Base-by-base conservation (phyloP, 2,797 vertebrate genomes). In the Glossophaga mutica region DNA sequence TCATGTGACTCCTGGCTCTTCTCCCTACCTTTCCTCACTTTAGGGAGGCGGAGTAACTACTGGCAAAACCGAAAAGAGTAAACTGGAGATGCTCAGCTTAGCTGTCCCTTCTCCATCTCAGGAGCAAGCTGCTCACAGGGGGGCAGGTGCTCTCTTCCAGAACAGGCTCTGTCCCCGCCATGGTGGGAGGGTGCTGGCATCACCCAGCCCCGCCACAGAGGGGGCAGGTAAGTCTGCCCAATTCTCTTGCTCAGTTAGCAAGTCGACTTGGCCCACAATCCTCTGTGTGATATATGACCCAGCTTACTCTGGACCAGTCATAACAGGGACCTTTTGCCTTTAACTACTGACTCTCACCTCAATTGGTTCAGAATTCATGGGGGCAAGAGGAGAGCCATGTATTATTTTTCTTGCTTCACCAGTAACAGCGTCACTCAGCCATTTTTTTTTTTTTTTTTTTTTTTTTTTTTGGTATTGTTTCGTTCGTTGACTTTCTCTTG, bases 391-490 rank as follows among this genome's bases (percentile, higher is more conserved):
- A 44, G 26, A 29, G 16, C 6, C 68, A 8, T 52, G 71, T 50
- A 50, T 37, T 78, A 5, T 34, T 77, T 77, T 74, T 24, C 59
- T 46, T 29, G 70, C 82, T 83, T 87, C 50, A 71, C 79, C 37
- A 59, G 5, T 59, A 68, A 11, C 59, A 89, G 79, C 18, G 10
- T 57, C 37, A 19, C n/a, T n/a, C 55, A 37, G 7, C 14, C 65
- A 39, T 62, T 91, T 32, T n/a, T n/a, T n/a, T n/a, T 82, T 76
- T 88, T 85, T 79, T 88, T 86, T 79, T 82, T 76, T 88, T 85
- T 79, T 88, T 82, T 76, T 88, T 85, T 79, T 88, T 86, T 79
- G 34, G 37, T 19, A 5, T 34, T 22, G 29, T n/a, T 46, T 85
- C 57, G 34, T 70, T 82, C 85, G 24, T 42, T 57, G 55, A 48